These are phyloP conservation scores for Leiothrix lutea DNA, from an alignment of 2,113 vertebrate species.

Conservation along the genomic window DNA sequence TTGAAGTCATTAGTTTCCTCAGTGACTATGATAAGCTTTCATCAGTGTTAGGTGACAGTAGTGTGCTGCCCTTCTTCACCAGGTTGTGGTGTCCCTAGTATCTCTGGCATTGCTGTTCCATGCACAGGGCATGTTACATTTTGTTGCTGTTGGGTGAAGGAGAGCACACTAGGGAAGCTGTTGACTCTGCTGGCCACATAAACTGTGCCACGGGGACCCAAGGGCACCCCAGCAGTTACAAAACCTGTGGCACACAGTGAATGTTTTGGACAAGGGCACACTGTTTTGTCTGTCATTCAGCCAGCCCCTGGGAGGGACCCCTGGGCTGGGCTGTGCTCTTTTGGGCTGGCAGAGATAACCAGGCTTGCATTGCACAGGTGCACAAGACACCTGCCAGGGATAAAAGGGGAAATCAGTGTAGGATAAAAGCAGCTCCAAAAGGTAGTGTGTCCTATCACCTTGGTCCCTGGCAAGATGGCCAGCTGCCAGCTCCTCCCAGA, in stretches of 20 bases:
- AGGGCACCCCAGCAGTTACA: neutral
- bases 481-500: neutral
- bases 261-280: accelerated
- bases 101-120: neutral
- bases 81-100: neutral
- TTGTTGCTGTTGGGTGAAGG: neutral
- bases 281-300: neutral
- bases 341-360: neutral
- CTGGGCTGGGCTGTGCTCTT: neutral
- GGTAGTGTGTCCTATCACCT: neutral
- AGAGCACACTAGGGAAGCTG: neutral
- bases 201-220: accelerated
- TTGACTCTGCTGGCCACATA: neutral
- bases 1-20: neutral
- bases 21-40: neutral
- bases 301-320: neutral
- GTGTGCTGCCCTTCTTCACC: accelerated
- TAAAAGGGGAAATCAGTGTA: neutral
- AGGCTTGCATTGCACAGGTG: neutral
- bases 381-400: neutral
- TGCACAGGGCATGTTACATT: neutral
- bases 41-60: neutral
- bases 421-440: neutral
- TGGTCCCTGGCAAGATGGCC: neutral
- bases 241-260: neutral